These are phyloP conservation scores for Brachyhypopomus gauderio DNA, from an alignment of 2,113 vertebrate genomes.

Conservation along the genomic window DNA sequence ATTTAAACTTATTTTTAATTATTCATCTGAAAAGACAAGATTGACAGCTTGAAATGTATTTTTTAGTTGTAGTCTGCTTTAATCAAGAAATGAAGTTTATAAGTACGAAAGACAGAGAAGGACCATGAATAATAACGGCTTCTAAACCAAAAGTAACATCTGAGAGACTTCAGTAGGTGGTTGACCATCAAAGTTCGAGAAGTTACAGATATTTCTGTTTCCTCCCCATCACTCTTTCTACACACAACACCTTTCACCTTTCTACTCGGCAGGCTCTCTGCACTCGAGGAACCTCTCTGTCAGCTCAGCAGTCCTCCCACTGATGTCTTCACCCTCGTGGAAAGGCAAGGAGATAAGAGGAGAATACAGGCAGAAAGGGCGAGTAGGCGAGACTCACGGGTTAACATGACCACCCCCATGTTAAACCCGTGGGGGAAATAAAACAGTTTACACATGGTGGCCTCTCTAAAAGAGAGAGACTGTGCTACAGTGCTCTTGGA, in stretches of 20 bases:
- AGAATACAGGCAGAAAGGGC: neutral
- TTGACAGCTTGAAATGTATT: too few relatives aligned
- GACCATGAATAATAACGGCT: neutral
- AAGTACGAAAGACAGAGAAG: neutral
- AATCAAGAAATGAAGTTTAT: neutral
- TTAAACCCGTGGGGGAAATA: neutral
- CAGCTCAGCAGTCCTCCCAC: conserved; percentile 7
- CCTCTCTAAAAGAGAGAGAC: neutral
- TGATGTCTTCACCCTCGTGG: neutral
- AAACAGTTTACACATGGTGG: neutral
- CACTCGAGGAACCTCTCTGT: neutral
- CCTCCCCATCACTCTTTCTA: neutral
- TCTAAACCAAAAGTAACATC: neutral
- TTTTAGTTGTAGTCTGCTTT: too few relatives aligned
- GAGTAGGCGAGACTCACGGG: neutral
- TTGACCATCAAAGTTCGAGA: neutral
- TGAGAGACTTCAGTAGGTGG: neutral
- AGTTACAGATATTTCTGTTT: neutral
- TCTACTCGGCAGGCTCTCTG: neutral
- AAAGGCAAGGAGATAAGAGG: neutral
- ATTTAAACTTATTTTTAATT: too few relatives aligned
- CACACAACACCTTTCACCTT: neutral
- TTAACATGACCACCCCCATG: neutral
- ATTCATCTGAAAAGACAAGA: too few relatives aligned
- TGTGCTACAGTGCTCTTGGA: neutral